Conservation (phyloP, 2,888 invertebrate genomes). For the Keiferia lycopersicella region DNA sequence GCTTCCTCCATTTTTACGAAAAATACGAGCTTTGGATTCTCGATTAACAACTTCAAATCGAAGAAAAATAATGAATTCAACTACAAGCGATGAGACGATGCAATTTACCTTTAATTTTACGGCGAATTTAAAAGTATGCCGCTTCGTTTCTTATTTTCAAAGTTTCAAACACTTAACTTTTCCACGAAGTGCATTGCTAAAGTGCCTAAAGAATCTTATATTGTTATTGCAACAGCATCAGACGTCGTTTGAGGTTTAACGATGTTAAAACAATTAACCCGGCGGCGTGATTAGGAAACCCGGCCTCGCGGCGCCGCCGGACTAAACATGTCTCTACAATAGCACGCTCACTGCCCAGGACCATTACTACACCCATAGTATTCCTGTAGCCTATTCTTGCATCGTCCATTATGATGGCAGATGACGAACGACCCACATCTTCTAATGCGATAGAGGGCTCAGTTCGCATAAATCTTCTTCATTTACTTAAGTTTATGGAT, state of each 20-base stretch:
- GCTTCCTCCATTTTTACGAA: conserved; percentile 13
- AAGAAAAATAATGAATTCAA: conserved; percentile 1
- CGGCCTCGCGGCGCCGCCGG: conserved; percentile 26
- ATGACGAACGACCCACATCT: conserved; percentile 35
- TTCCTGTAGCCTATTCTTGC: conserved; percentile 9
- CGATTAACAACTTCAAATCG: not conserved
- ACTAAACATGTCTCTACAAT: conserved; percentile 22
- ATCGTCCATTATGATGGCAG: conserved; percentile 19
- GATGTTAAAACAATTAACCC: conserved; percentile 32
- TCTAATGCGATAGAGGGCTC: conserved; percentile 34
- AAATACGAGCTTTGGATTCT: conserved; percentile 2
- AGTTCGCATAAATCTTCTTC: conserved; percentile 5
- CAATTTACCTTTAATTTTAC: conserved; percentile 21
- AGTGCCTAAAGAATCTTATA: conserved; percentile 10
- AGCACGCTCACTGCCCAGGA: not conserved
- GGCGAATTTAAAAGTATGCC: conserved; percentile 26
- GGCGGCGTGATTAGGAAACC: conserved; percentile 30
- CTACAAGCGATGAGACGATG: conserved; percentile 26
- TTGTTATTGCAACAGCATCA: conserved; percentile 15
- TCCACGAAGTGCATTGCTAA: not conserved
- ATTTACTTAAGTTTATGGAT: conserved; percentile 8
- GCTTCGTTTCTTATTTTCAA: conserved; percentile 26
- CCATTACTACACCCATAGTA: not conserved
- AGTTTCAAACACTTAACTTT: conserved; percentile 2
- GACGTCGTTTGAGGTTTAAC: conserved; percentile 14